Evolutionary conservation across 2,888 invertebrate genomes (phyloP).

Genomic region (Pollenia amentaria): DNA sequence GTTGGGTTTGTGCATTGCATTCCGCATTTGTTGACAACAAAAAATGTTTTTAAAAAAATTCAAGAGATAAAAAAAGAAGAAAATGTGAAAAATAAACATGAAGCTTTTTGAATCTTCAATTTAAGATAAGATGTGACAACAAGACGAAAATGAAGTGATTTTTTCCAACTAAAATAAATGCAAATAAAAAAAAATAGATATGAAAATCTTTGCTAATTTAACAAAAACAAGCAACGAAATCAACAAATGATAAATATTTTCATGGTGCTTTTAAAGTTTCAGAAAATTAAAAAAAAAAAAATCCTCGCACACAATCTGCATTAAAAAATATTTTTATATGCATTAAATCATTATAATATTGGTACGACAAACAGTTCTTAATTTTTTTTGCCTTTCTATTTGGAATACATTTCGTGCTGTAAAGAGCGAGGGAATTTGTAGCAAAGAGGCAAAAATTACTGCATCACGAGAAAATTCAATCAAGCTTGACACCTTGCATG

Average conservation of each 20-base stretch:
- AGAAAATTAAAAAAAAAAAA: background rate
- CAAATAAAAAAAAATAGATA: conserved; percentile 12
- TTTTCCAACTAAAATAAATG: conserved; percentile 4
- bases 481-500: conserved; percentile 72
- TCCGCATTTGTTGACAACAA: conserved; percentile 45
- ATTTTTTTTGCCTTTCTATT: background rate
- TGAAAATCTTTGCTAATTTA: conserved; percentile 26
- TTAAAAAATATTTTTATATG: conserved; percentile 42
- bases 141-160: conserved; percentile 48
- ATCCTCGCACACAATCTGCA: background rate
- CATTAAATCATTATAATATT: conserved; percentile 53
- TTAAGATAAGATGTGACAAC: conserved; percentile 70
- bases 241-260: conserved; percentile 50
- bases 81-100: conserved; percentile 50
- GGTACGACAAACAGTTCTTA: background rate
- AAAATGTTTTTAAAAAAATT: conserved; percentile 9
- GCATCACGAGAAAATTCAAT: conserved; percentile 72
- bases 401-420: conserved; percentile 35
- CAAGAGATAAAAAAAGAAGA: background rate
- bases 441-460: conserved; percentile 18
- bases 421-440: background rate
- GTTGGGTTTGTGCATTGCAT: conserved; percentile 47
- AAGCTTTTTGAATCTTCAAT: conserved; percentile 69
- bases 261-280: conserved; percentile 17
- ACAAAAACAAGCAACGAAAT: conserved; percentile 29